Base-by-base conservation (phyloP, 2,797 vertebrate genomes). In the Scolopax bukidnonensis region DNA sequence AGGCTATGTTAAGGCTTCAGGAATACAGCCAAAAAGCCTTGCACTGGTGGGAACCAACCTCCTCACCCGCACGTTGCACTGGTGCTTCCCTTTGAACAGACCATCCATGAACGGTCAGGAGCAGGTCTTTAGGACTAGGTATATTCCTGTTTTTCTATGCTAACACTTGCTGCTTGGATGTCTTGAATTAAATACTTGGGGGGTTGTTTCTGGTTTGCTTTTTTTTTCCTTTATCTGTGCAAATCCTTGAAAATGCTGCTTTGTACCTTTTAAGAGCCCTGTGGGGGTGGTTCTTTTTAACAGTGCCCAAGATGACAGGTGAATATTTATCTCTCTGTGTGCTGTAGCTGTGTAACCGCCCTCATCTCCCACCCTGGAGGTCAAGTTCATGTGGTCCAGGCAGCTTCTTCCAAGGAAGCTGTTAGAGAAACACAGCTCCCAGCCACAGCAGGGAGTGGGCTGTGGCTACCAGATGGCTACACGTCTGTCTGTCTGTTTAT, bases 361-460 rank as follows among this genome's bases (percentile, higher is more conserved):
- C 63, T 68, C 16, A 2, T 24, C 28, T 84, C 59, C 47, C 74
- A 65, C 11, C 21, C 38, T 71, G 47, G 18, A 50, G 36, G 53
- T 53, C 3, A 8, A 56, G 41, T 77, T 76, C 36, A 12, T 19
- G 17, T 11, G 11, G 36, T 47, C 25, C 41, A 87, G 59, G 20
- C 36, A 78, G 69, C 27, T 25, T 25, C 54, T 84, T 89, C 38
- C 3, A 3, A 61, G 36, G 33, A 95, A 53, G 38, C 51, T 32
- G 38, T 16, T 36, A 47, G 33, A 50, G 75, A 84, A 90, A 64
- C 6, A 36, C 36, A 36, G 36, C 36, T 36, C 36, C 36, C 36
- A 36, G 36, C 36, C 36, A 36, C 36, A 36, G 11, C 3, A 33
- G 23, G n/a, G 60, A 86, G 19, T 0, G 0, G 56, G 48, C 25